These are phyloP conservation scores for Hapalemur alaotrensis DNA, from an alignment of 2,797 vertebrate species.

Conservation along the genomic window DNA sequence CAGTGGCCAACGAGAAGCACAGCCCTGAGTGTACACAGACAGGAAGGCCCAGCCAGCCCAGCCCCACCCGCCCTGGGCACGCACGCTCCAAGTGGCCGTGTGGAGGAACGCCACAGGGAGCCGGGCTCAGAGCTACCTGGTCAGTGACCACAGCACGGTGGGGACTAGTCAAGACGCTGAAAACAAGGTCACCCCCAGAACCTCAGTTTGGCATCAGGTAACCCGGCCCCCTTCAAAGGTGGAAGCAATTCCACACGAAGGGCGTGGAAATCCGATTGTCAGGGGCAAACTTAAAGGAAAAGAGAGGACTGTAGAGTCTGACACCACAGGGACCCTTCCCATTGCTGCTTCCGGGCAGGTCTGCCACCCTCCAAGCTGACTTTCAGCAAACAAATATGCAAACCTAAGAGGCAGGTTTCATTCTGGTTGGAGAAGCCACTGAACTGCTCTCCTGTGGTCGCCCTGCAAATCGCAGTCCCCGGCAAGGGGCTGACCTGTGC, in stretches of 20 bases:
- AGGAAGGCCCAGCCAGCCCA: not conserved
- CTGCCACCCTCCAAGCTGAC: not conserved
- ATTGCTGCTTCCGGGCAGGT: not conserved
- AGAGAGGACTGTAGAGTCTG: accelerated
- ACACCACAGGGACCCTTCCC: too few relatives aligned
- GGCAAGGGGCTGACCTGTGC: not conserved
- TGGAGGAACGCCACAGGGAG: not conserved
- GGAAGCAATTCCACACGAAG: not conserved
- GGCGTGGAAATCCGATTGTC: not conserved
- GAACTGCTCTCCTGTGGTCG: not conserved
- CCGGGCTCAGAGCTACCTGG: not conserved
- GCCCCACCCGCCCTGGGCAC: not conserved
- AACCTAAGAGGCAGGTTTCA: not conserved
- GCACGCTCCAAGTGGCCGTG: not conserved
- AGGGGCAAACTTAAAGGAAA: not conserved
- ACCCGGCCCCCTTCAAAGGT: not conserved
- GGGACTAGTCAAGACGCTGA: not conserved
- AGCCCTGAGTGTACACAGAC: not conserved
- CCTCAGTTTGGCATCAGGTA: not conserved
- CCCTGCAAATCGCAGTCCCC: not conserved
- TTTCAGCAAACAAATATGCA: not conserved
- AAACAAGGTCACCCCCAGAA: not conserved
- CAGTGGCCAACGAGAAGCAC: not conserved
- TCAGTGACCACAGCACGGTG: accelerated
- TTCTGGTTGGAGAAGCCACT: not conserved